Conservation (phyloP, 1,140 invertebrate species). For the Manduca sexta region DNA sequence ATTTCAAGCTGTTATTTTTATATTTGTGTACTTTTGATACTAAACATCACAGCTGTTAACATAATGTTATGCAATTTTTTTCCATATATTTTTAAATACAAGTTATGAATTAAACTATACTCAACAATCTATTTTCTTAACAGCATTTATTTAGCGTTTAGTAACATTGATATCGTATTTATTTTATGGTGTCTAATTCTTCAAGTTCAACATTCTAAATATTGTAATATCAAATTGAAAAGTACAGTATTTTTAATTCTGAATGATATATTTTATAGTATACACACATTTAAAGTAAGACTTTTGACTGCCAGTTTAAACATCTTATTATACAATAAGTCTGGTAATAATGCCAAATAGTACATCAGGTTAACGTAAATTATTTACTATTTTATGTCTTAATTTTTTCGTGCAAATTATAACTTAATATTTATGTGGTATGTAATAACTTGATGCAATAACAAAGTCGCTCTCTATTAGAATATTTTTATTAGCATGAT, state of each 20-base stretch:
- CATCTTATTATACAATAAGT: background rate
- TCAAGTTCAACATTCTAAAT: no score
- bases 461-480: slow-evolving; percentile 1
- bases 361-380: background rate
- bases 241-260: no score
- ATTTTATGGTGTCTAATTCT: background rate
- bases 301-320: slow-evolving; percentile 1
- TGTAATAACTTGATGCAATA: background rate
- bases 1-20: no score
- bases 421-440: background rate
- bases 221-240: no score
- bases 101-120: background rate
- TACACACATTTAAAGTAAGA: background rate
- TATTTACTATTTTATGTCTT: background rate
- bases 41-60: no score
- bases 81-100: no score
- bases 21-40: no score
- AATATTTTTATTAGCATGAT: background rate
- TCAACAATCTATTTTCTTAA: slow-evolving; percentile 2
- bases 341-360: slow-evolving; percentile 9
- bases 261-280: background rate
- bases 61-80: no score
- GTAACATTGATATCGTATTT: background rate
- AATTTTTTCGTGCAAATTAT: background rate
- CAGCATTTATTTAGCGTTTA: slow-evolving; percentile 1